Conservation (phyloP, 2,797 vertebrate genomes). For the Enoplosus armatus region DNA sequence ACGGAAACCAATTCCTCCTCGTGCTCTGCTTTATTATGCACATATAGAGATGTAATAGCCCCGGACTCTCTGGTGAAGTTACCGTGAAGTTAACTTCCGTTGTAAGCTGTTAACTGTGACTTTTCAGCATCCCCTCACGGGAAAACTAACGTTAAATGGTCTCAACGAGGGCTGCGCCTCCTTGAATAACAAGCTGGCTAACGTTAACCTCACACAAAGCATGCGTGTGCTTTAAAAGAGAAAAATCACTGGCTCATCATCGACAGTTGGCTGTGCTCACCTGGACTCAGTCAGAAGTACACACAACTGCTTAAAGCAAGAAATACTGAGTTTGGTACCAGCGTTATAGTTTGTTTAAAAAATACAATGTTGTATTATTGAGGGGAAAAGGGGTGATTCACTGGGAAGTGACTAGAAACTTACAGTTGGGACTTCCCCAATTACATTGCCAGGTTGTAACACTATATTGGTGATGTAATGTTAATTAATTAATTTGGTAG, state of each 20-base stretch:
- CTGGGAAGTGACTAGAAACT: background rate
- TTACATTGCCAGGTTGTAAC: background rate
- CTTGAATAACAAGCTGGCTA: constrained; percentile 48
- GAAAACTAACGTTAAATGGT: background rate
- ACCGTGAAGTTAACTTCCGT: background rate
- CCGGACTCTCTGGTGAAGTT: constrained; percentile 1
- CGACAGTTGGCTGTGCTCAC: constrained; percentile 14
- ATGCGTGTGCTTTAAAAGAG: background rate
- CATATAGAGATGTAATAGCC: constrained; percentile 68
- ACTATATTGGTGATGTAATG: background rate
- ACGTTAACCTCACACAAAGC: constrained; percentile 44
- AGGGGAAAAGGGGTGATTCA: background rate
- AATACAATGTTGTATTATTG: background rate
- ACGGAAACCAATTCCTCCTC: constrained; percentile 8
- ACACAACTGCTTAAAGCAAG: background rate
- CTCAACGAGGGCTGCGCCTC: constrained; percentile 9
- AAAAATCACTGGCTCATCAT: constrained; percentile 2
- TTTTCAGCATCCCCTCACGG: background rate
- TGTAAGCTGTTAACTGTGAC: background rate
- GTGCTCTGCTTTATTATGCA: constrained; percentile 54
- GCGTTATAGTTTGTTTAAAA: background rate
- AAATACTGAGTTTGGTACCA: background rate
- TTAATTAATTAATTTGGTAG: background rate
- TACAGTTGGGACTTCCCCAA: background rate
- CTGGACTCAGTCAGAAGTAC: constrained; percentile 15